phyloP scores from a whole-genome alignment of 2,888 invertebrate species.

The Yponomeuta cagnagella region DNA sequence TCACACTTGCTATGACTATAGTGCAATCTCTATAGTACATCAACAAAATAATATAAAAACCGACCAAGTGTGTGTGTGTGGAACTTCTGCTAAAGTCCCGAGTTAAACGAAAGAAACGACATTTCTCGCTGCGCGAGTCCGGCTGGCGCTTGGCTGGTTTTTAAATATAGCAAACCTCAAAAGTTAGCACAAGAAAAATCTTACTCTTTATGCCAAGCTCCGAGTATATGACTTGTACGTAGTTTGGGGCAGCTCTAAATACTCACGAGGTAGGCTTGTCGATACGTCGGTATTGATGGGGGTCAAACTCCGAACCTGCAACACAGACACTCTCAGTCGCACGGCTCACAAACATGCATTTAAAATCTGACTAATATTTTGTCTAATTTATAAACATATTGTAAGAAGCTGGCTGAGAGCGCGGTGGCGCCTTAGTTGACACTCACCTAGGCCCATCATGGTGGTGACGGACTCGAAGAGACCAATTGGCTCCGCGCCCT shows the following conservation, averaged over 20 bases:
- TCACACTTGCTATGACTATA: no score
- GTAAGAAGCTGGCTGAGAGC: no score
- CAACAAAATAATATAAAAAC: no score
- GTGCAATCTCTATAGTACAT: no score
- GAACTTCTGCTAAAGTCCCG: no score
- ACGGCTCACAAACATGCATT: neutral
- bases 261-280: constrained; percentile 13
- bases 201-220: no score
- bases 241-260: neutral
- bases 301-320: constrained; percentile 13
- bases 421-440: neutral
- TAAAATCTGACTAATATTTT: no score
- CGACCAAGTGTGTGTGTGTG: no score
- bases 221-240: no score
- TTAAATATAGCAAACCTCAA: neutral
- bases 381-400: no score
- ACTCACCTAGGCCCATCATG: neutral
- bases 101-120: no score
- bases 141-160: neutral
- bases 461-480: neutral
- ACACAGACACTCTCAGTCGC: neutral
- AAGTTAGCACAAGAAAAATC: neutral
- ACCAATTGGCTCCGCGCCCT: neutral
- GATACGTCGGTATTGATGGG: constrained; percentile 12
- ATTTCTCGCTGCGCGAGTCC: no score